These are phyloP conservation scores for Bostrychus sinensis DNA, from an alignment of 2,113 vertebrate genomes.

Conservation along the genomic window DNA sequence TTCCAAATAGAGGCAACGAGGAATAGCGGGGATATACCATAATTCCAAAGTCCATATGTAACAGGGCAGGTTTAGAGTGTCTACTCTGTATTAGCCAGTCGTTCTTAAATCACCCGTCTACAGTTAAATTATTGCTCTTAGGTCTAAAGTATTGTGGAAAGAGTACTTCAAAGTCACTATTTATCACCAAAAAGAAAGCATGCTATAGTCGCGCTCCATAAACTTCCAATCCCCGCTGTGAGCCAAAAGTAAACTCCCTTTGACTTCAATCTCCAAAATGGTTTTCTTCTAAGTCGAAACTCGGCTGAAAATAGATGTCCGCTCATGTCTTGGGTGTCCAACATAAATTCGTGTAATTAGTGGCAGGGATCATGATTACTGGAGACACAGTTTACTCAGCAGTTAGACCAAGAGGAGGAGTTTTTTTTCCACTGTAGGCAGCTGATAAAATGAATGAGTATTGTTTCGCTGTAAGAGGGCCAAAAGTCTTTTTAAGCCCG, in stretches of 20 bases:
- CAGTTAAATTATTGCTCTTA: constrained; percentile 59
- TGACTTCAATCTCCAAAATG: constrained; percentile 47
- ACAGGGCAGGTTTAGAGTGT: not conserved
- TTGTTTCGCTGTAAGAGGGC: not conserved
- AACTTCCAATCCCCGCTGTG: constrained; percentile 61
- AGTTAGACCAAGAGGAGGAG: constrained; percentile 29
- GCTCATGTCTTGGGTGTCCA: constrained; percentile 51
- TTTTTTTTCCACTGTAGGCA: constrained; percentile 25
- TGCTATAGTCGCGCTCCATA: constrained; percentile 63
- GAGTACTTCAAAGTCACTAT: constrained; percentile 54
- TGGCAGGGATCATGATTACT: constrained; percentile 54
- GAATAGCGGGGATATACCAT: not conserved
- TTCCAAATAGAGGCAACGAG: not conserved
- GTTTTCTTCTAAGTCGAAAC: constrained; percentile 34
- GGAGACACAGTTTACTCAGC: constrained; percentile 58
- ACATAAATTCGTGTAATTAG: constrained; percentile 69
- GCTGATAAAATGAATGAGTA: constrained; percentile 17
- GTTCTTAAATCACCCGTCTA: constrained; percentile 35
- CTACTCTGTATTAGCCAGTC: constrained; percentile 8
- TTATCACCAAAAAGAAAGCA: constrained; percentile 40
- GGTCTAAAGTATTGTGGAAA: constrained; percentile 43
- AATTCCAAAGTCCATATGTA: not conserved
- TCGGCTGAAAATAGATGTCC: constrained; percentile 62
- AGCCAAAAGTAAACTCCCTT: constrained; percentile 64
- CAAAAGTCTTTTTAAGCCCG: constrained; percentile 12